phyloP scores from a whole-genome alignment of 2,888 invertebrate species.

The Pherbina coryleti region DNA sequence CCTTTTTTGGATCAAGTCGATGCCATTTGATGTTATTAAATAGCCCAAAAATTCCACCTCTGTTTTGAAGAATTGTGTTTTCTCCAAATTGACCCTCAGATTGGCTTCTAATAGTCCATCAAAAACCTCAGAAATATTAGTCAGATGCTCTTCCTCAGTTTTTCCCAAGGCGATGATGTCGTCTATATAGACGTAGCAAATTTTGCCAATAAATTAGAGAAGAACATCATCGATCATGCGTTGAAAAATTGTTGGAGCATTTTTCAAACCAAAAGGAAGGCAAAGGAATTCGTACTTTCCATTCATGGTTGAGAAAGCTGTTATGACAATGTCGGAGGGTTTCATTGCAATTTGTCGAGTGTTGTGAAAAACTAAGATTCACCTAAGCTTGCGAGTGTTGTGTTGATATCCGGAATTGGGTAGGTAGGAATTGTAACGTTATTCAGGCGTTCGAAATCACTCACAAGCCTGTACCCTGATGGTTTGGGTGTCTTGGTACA shows the following conservation, averaged over 20 bases:
- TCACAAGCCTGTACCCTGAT: too few relatives aligned
- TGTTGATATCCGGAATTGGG: neutral
- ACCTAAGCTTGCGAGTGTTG: constrained; percentile 20
- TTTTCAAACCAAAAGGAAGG: too few relatives aligned
- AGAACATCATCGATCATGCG: neutral
- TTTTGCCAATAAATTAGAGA: neutral
- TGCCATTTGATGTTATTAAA: neutral
- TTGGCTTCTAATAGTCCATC: neutral
- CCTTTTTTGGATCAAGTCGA: neutral
- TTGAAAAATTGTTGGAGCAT: too few relatives aligned
- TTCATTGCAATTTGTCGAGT: constrained; percentile 30
- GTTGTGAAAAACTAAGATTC: constrained; percentile 19
- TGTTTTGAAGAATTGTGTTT: neutral
- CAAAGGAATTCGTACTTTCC: neutral
- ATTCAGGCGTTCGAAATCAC: too few relatives aligned
- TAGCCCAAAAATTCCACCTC: neutral
- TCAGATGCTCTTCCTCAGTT: too few relatives aligned
- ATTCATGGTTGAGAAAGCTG: neutral
- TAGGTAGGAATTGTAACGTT: too few relatives aligned
- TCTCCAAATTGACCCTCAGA: neutral
- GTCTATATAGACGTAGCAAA: neutral
- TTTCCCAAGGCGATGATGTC: neutral
- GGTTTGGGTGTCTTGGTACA: too few relatives aligned
- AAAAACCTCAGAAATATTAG: neutral
- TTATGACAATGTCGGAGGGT: constrained; percentile 10